Evolutionary conservation across 2,888 invertebrate genomes (phyloP), one percentile per base, ranked within the genome.

Genomic region (Dinocampus coccinellae): DNA sequence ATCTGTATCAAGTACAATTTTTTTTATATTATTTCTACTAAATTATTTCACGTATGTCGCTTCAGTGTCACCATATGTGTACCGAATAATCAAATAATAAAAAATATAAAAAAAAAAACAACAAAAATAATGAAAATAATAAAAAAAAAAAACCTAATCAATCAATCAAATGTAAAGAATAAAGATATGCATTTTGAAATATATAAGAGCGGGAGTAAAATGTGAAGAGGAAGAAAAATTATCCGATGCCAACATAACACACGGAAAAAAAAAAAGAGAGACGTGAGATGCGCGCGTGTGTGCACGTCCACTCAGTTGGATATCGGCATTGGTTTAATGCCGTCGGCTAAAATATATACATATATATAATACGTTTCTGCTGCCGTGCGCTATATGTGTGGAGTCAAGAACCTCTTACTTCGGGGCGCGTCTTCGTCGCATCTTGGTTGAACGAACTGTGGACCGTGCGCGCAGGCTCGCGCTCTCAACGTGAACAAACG

Each of bases 361-460:
- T 20, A 68, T 64, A 55, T 47, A 26, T 39, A 55, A 33, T 52
- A 53, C 53, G 22, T 52, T 39, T 36, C 66, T 22, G 57, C 42
- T 47, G 47, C 16, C 47, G 47, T n/a, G 47, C 47, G 47, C n/a
- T 47, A 47, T 58, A 63, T 36, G 58, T 66, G 61, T 60, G 78
- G 77, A 79, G 79, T 80, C 80, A 81, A 80, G 80, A 80, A 81
- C 80, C 80, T 81, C 76, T 76, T 76, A 24, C 4, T 75, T 75
- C 75, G 76, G 76, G 77, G 75, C 77, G 79, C 76, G 76, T 77
- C 77, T 75, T 76, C 73, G 77, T 75, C 77, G 77, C 74, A 76
- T 79, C 77, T 77, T 79, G 78, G 81, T 81, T 81, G 81, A 82
- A 82, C 82, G 83, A 84, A 82, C 83, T 82, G 84, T 72, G 80